Evolutionary conservation across 1,140 invertebrate genomes (phyloP).

Genomic region (Drosophila rufa): DNA sequence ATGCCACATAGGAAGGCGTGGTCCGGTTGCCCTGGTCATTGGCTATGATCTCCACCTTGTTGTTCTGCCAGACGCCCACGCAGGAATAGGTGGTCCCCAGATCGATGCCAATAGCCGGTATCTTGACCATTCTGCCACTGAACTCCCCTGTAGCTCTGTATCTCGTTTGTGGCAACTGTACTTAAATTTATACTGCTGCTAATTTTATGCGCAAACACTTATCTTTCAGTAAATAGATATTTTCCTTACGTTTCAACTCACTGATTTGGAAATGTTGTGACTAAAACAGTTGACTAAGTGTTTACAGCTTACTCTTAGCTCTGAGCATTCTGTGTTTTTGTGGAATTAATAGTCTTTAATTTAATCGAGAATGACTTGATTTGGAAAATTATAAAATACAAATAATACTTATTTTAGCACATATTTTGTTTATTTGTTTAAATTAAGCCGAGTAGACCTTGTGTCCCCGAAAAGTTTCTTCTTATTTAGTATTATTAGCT

Average conservation of each 20-base stretch:
- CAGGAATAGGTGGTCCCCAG: constrained; percentile 93
- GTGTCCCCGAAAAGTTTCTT: not conserved
- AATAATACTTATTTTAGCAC: not conserved
- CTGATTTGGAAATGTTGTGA: constrained; percentile 49
- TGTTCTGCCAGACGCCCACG: constrained; percentile 93
- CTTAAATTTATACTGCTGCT: not conserved
- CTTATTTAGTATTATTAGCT: no score
- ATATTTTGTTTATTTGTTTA: not conserved
- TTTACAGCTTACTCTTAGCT: constrained; percentile 40
- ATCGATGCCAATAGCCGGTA: constrained; percentile 91
- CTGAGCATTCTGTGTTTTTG: constrained; percentile 22
- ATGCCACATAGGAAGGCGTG: constrained; percentile 95
- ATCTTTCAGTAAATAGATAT: constrained; percentile 22
- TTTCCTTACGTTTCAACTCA: constrained; percentile 42
- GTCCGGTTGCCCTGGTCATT: constrained; percentile 98
- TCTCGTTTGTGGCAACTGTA: not conserved
- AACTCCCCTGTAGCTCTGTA: not conserved
- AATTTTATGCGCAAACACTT: constrained; percentile 34
- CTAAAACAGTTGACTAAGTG: constrained; percentile 29
- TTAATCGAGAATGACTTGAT: constrained; percentile 45
- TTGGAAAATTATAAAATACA: constrained; percentile 4
- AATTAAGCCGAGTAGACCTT: not conserved
- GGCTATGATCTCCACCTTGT: constrained; percentile 96
- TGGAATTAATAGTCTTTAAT: constrained; percentile 9
- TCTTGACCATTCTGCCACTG: constrained; percentile 59